Base-by-base conservation (phyloP, 2,888 invertebrate species). In the Silvanus unidentatus region DNA sequence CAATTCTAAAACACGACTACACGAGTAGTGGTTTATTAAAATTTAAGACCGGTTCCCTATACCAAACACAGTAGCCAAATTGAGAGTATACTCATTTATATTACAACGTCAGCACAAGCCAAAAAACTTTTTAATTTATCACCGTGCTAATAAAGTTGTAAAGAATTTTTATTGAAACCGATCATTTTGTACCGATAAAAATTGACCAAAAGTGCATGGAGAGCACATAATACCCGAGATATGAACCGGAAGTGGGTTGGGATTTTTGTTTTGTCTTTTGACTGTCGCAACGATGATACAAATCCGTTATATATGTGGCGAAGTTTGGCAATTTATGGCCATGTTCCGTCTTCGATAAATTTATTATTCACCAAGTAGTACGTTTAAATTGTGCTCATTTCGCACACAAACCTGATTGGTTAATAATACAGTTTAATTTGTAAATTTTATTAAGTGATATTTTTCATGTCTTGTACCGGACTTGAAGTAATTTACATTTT, bases 401-500 rank as follows among this genome's bases (percentile, higher is more conserved):
- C 12, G 8, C 22, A 3, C 3, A 22, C 4, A 11, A 32, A 32
- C 32, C n/a, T 32, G 32, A 32, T 32, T 12, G 11, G 32, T n/a
- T 37, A 37, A 37, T 32, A 32, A 15, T 16, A 37, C 39, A 39
- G 39, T 44, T 44, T 38, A 34, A 44, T 44, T 44, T 39, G 13
- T 13, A 11, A 29, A 35, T 40, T 43, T 43, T 44, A 39, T 27
- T 45, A 30, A 29, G 40, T 41, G 41, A 37, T 45, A 29, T 39
- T 45, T 45, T 37, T 32, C 22, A 22, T 32, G 4, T 11, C 12
- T 12, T 32, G 5, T 45, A 41, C 36, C 40, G 11, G 32, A 11
- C 16, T 15, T 9, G 41, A 16, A 41, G 40, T 45, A 39, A 47
- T 47, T 44, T 44, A 40, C 47, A 47, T 47, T 47, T 47, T 47